Evolutionary conservation across 2,797 vertebrate species (phyloP).

Genomic region (Chelonia mydas): DNA sequence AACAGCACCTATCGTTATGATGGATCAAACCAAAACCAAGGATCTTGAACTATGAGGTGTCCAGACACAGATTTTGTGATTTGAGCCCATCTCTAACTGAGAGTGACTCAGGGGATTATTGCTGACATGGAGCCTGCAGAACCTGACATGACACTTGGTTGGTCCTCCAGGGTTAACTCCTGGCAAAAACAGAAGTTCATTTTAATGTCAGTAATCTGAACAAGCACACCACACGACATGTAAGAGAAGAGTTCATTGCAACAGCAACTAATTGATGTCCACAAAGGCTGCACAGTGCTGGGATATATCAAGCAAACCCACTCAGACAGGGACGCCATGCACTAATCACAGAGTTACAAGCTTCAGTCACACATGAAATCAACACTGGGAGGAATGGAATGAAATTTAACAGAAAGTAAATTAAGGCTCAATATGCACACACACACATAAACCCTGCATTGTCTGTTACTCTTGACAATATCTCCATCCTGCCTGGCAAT

Average conservation of each 20-base stretch:
- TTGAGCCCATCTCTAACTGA: not conserved
- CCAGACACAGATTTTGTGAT: conserved; percentile 10
- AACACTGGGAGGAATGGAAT: conserved; percentile 53
- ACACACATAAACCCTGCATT: not conserved
- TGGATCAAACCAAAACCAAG: conserved; percentile 1
- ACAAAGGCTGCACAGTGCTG: conserved; percentile 22
- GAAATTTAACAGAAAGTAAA: conserved; percentile 43
- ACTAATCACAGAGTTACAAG: conserved; percentile 60
- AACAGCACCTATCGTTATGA: conserved; percentile 14
- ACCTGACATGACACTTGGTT: conserved; percentile 42
- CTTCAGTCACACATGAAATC: conserved; percentile 57
- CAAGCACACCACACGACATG: conserved; percentile 13
- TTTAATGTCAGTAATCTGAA: conserved; percentile 40
- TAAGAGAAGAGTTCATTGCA: conserved; percentile 50
- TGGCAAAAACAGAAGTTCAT: conserved; percentile 22
- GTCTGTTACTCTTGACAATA: not conserved
- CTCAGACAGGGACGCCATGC: not conserved
- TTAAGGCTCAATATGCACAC: conserved; percentile 18
- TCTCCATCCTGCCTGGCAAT: not conserved
- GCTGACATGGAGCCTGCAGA: conserved; percentile 13
- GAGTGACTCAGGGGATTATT: not conserved
- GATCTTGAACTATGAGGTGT: conserved; percentile 19
- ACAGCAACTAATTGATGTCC: not conserved
- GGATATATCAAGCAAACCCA: conserved; percentile 62
- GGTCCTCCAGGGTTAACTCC: conserved; percentile 50